Base-by-base conservation (phyloP, 2,888 invertebrate species). In the Xestia rhomboidea region DNA sequence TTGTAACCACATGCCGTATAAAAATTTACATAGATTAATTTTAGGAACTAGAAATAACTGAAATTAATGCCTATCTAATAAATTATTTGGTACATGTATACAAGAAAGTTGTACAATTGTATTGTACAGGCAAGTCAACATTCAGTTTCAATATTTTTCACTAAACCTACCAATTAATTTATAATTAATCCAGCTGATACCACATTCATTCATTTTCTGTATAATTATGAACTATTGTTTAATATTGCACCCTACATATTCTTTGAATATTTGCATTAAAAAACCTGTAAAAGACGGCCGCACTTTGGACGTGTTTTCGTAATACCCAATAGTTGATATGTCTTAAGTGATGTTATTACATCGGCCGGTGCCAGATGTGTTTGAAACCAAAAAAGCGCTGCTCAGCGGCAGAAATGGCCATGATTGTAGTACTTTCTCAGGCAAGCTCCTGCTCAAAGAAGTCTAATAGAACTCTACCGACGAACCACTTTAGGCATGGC, bases 31-130 rank as follows among this genome's bases (percentile, higher is more conserved):
- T 70, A 34, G 0, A 64, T 72, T 63, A 34, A 70, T 57, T 76
- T 67, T 73, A 87, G 81, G 85, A 87, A 85, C 87, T 85, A 83
- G 30, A 73, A 67, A 75, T 81, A 74, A 82, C 71, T 77, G 24
- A 68, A 75, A 75, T 81, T 5, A 79, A 46, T 64, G 51, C 57
- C 49, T 68, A 76, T 41, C 13, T 13, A 10, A 41, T 49, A 63
- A 38, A 68, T 51, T 75, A 63, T 68, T 68, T 81, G 68, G 34
- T 79, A 51, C 49, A 67, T 27, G 21, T 24, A 69, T 38, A 69
- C 51, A 51, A 54, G 18, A 54, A 44, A 71, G 46, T 63, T 64
- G 46, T 46, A 46, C 46, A 41, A 41, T 41, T 41, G 41, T 41
- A 54, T 63, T 64, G 46, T 46, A 46, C 46, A 41, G 79, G 51